These are phyloP conservation scores for Sitophilus oryzae DNA, from an alignment of 1,140 invertebrate genomes.

Conservation along the genomic window DNA sequence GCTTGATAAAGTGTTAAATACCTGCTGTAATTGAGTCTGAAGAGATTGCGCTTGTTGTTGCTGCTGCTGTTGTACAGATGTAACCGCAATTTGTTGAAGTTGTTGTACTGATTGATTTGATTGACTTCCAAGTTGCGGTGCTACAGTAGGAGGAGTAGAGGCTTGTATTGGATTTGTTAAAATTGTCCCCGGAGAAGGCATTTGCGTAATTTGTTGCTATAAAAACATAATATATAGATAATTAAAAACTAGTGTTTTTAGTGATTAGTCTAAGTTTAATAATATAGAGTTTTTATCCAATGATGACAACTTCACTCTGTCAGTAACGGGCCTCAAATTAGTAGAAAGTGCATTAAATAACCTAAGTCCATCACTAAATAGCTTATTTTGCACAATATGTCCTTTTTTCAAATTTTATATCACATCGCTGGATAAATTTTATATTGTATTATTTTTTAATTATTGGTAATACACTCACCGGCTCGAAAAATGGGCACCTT, in stretches of 20 bases:
- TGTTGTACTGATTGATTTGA: slow-evolving; percentile 44
- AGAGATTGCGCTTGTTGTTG: slow-evolving; percentile 29
- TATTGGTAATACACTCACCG: no score
- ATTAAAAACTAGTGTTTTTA: neutral
- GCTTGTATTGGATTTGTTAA: slow-evolving; percentile 45
- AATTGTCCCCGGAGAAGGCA: slow-evolving; percentile 47
- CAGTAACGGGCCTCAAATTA: no score
- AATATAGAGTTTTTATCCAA: no score
- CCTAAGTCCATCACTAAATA: no score
- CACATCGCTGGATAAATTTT: no score
- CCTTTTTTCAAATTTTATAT: no score
- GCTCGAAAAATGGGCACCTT: no score
- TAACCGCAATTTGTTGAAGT: slow-evolving; percentile 43
- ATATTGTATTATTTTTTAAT: no score
- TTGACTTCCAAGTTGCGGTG: slow-evolving; percentile 35
- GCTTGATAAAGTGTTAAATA: neutral
- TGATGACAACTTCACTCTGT: neutral
- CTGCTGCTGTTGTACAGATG: slow-evolving; percentile 37
- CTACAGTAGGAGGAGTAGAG: slow-evolving; percentile 31
- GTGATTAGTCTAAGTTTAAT: no score
- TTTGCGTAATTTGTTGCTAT: slow-evolving; percentile 42
- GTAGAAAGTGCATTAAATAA: no score
- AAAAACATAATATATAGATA: slow-evolving; percentile 7
- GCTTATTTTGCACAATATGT: no score
- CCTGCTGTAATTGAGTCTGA: slow-evolving; percentile 7